Evolutionary conservation across 2,797 vertebrate genomes (phyloP), one percentile per base, ranked within the genome.

Genomic region (Centropyge bicolor): DNA sequence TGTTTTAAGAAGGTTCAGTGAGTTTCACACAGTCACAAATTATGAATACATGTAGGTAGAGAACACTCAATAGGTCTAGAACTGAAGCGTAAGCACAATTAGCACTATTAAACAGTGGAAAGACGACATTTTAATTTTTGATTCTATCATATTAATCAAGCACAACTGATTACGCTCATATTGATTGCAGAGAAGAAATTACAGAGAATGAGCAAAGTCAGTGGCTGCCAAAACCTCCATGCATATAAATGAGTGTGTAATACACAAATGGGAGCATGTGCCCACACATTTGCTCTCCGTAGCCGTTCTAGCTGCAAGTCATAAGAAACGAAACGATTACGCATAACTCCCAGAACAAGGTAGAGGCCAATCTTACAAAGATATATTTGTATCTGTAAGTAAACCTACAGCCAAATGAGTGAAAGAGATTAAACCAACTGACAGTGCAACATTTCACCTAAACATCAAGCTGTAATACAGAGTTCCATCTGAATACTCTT

Each of bases 241-340:
- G 12, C 51, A 67, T 27, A 31, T 24, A 52, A 45, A n/a, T 35
- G 16, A 64, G 43, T 35, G 38, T 27, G 27, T 19, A 60, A 55
- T 31, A 60, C 20, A 74, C 38, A 11, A n/a, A 69, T 63, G 38
- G 16, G 3, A 73, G 4, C 8, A 40, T 38, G n/a, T 55, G 36
- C 62, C 51, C 64, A 83, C 57, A 63, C 46, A 16, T 59, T 67
- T 76, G 6, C 13, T 56, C 31, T 45, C 11, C 40, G 20, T 12
- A 52, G 48, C 22, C 31, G 36, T 40, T 70, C 27, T 55, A 63
- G 22, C 60, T 43, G 5, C 41, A 49, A 70, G 56, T 9, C 40
- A 74, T 11, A 48, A 51, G 48, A 60, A 51, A 71, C n/a, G 36
- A 57, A 72, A 80, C 60, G 7, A 78, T 36, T 8, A n/a, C 59